Evolutionary conservation across 2,888 invertebrate species (phyloP).

Genomic region (Cantharis rufa): DNA sequence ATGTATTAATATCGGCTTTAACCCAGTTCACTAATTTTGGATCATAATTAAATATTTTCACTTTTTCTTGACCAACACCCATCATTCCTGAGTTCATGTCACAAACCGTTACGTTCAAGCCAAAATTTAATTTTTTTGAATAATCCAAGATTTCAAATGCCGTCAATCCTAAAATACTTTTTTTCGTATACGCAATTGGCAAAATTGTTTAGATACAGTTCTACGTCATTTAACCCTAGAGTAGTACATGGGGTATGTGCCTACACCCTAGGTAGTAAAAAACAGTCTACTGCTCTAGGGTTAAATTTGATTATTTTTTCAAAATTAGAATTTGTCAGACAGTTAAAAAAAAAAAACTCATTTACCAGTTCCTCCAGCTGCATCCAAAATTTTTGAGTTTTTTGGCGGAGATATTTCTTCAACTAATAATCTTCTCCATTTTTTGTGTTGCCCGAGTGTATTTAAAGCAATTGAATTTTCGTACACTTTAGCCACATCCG

Average conservation of each 20-base stretch:
- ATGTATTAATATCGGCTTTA: not conserved
- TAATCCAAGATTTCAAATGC: not conserved
- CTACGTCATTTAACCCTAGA: too few relatives aligned
- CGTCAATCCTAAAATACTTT: not conserved
- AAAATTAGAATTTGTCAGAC: too few relatives aligned
- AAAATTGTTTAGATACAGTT: too few relatives aligned
- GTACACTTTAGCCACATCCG: not conserved
- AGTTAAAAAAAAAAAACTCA: too few relatives aligned
- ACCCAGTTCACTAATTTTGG: not conserved
- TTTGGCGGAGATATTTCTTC: not conserved
- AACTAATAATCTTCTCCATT: not conserved
- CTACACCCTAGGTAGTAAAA: too few relatives aligned
- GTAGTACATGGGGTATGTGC: too few relatives aligned
- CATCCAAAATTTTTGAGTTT: not conserved
- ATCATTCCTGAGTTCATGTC: not conserved
- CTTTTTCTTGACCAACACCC: not conserved
- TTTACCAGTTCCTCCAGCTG: not conserved
- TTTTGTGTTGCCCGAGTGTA: not conserved
- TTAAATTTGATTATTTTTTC: too few relatives aligned
- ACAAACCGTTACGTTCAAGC: not conserved
- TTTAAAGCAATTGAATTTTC: not conserved
- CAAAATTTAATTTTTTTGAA: not conserved
- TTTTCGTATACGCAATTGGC: too few relatives aligned
- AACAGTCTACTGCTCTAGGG: too few relatives aligned
- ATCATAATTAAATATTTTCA: not conserved